A percentile compares a stretch with the other conserved stretches of the same genome.
Conservation (phyloP, 2,797 vertebrate genomes). For the Chaetophractus vellerosus region DNA sequence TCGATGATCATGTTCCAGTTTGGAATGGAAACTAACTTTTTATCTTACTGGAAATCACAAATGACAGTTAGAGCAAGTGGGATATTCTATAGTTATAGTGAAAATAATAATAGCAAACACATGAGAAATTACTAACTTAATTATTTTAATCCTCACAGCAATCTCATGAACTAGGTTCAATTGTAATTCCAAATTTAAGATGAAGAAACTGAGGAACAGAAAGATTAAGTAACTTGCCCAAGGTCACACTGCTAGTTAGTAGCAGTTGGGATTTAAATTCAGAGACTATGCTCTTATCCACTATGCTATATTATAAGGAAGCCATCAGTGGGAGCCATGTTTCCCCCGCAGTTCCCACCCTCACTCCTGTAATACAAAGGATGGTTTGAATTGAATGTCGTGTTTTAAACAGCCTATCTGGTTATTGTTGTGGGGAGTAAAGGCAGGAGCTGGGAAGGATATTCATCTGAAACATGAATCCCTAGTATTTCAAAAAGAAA, state of each 20-base stretch:
- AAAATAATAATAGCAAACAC: neutral
- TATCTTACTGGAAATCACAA: neutral
- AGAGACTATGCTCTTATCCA: neutral
- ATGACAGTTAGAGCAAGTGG: neutral
- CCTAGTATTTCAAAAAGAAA: constrained; percentile 10
- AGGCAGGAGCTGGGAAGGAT: neutral
- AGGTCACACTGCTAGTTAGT: neutral
- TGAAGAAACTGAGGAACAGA: neutral
- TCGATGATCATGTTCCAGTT: neutral
- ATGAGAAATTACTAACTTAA: constrained; percentile 39
- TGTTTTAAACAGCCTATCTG: neutral
- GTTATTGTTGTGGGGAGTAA: neutral
- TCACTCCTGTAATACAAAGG: neutral
- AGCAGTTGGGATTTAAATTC: neutral
- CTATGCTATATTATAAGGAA: neutral
- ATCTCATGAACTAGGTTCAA: neutral
- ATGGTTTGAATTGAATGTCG: neutral
- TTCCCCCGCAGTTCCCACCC: neutral
- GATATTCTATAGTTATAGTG: neutral
- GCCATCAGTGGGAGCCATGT: neutral
- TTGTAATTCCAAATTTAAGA: neutral
- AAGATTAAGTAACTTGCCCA: neutral
- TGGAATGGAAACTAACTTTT: constrained; percentile 22
- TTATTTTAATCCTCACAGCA: neutral
- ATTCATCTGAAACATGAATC: neutral